Percentiles rank a stretch among this genome's conserved stretches.
Conservation (phyloP, 2,888 invertebrate genomes). For the Chalcis sispes region DNA sequence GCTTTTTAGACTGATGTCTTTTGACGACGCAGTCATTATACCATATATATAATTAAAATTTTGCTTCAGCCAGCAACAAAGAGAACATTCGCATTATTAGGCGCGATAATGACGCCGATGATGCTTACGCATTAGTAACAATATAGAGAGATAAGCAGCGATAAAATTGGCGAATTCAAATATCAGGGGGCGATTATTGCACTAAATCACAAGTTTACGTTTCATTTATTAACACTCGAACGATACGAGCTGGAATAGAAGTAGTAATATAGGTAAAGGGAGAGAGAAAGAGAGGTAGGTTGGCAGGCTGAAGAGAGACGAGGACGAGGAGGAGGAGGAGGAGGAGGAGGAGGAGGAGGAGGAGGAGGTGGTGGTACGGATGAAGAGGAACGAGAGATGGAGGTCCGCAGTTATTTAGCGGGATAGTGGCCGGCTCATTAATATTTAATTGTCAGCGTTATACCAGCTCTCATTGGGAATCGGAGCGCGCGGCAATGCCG, state of each 20-base stretch:
- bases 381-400: not conserved
- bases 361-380: too few species aligned
- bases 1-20: too few species aligned
- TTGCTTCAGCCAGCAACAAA: not conserved
- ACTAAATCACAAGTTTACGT: conserved; percentile 48
- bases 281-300: conserved; percentile 2
- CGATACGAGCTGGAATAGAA: not conserved
- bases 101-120: not conserved
- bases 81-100: too few species aligned
- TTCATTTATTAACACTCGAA: conserved; percentile 49
- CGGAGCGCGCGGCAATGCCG: not conserved
- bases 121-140: not conserved
- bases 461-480: conserved; percentile 38
- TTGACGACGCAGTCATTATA: too few species aligned
- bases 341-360: too few species aligned
- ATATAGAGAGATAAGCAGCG: not conserved
- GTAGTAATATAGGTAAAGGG: not conserved
- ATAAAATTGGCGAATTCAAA: conserved; percentile 18
- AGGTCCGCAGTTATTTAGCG: conserved; percentile 38
- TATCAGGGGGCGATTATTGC: conserved; percentile 26
- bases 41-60: not conserved
- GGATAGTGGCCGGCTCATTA: conserved; percentile 48
- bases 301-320: not conserved
- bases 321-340: too few species aligned
- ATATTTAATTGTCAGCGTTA: conserved; percentile 56